Evolutionary conservation across 2,797 vertebrate species (phyloP).

Genomic region (Poliocrania exsul): DNA sequence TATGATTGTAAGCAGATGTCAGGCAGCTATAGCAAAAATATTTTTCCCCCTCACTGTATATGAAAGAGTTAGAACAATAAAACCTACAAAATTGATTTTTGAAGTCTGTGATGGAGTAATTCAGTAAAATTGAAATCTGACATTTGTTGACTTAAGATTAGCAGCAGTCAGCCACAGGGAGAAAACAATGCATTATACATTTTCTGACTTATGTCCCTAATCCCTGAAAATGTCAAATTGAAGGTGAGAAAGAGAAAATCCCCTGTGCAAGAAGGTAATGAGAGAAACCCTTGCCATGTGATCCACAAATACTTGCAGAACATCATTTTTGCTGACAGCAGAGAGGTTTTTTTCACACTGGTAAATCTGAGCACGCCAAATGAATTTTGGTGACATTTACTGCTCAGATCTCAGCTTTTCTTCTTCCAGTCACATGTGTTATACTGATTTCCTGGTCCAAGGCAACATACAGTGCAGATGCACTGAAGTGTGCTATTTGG

Average conservation of each 20-base stretch:
- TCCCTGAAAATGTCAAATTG: constrained; percentile 64
- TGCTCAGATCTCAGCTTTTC: not conserved
- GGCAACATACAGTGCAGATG: not conserved
- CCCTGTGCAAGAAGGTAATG: not conserved
- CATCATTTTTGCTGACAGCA: constrained; percentile 50
- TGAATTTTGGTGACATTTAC: constrained; percentile 68
- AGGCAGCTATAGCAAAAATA: not conserved
- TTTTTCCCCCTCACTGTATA: not conserved
- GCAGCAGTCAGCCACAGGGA: not conserved
- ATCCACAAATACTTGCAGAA: not conserved
- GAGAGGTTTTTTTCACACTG: not conserved
- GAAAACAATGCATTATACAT: constrained; percentile 17
- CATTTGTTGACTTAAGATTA: constrained; percentile 67
- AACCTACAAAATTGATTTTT: not conserved
- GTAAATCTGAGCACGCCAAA: constrained; percentile 25
- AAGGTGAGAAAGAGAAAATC: constrained; percentile 56
- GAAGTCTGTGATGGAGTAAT: constrained; percentile 12
- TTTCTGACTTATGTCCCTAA: constrained; percentile 54
- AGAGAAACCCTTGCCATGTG: not conserved
- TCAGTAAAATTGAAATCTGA: constrained; percentile 69
- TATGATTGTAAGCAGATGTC: not conserved
- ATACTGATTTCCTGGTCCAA: not conserved
- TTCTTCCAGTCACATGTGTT: not conserved
- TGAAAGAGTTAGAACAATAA: constrained; percentile 45
- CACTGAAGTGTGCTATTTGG: not conserved